Base-by-base conservation (phyloP, 2,797 vertebrate species). In the Hylomyscus alleni region DNA sequence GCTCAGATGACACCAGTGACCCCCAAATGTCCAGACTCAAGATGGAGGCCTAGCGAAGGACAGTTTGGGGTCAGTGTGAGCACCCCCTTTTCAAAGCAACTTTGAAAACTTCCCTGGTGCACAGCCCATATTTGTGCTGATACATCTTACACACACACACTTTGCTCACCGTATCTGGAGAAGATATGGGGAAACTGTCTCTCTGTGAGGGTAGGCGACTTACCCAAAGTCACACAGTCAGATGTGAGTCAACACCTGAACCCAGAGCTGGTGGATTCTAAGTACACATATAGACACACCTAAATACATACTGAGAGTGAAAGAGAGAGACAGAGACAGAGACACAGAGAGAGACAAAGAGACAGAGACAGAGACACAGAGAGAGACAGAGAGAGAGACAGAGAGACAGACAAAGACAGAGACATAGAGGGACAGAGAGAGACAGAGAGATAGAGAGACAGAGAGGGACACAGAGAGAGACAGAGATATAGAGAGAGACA, bases 141-240 rank as follows among this genome's bases (percentile, higher is more conserved):
- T 6, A 54, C 31, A 40, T 62, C 67, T 82, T 6, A 44, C 44
- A 44, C 44, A 44, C 44, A 44, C 92, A 56, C 1, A 58, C 29
- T 40, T 78, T 3, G 20, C 31, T 77, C 37, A 29, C 77, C 10
- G 37, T 31, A 72, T 52, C 87, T 65, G 44, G 14, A 89, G 62
- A 85, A 85, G 94, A 93, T 52, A 2, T 17, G n/a, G 17, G 37
- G 54, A 94, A 34, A 60, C 93, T 47, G 20, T 83, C 29, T 65
- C 52, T 85, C 95, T 62, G 20, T 83, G 17, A 77, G 54, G 44
- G 31, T 89, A 82, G 54, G 31, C 40, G 34, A 83, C 52, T 76
- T 92, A 78, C n/a, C 80, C 56, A 62, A 76, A 83, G 75, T 94
- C 91, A 93, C n/a, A 67, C 26, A 84, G 54, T 67, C 65, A n/a